Conservation (phyloP, 2,113 vertebrate species). For the Holacanthus passer region DNA sequence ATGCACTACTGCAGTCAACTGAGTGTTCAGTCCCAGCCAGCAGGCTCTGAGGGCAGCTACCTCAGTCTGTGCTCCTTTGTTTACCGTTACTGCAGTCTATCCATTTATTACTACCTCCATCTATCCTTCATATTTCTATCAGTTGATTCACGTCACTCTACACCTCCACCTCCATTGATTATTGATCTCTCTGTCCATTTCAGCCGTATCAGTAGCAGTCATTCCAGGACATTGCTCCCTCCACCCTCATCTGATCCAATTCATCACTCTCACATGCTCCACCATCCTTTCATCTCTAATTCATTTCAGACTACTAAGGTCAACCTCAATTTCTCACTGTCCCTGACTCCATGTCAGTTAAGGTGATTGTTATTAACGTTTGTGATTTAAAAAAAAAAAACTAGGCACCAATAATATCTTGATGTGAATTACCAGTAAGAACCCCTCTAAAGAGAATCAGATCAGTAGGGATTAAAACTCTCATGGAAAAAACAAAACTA, state of each 20-base stretch:
- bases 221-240: constrained; percentile 32
- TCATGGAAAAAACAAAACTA: neutral
- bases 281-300: neutral
- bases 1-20: constrained; percentile 61
- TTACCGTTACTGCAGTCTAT: constrained; percentile 5
- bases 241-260: neutral
- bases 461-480: neutral
- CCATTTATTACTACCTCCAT: neutral
- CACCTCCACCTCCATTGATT: neutral
- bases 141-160: neutral
- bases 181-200: neutral
- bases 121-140: neutral
- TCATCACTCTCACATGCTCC: neutral
- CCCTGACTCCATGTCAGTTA: neutral
- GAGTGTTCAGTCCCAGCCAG: constrained; percentile 56
- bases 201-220: neutral
- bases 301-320: constrained; percentile 21
- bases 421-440: neutral
- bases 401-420: neutral
- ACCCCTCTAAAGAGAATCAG: too few relatives aligned
- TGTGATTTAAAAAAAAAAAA: neutral
- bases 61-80: constrained; percentile 48
- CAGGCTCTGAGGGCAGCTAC: constrained; percentile 36
- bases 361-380: neutral
- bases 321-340: neutral